Evolutionary conservation across 2,113 vertebrate genomes (phyloP).

Genomic region (Seriola dumerili): DNA sequence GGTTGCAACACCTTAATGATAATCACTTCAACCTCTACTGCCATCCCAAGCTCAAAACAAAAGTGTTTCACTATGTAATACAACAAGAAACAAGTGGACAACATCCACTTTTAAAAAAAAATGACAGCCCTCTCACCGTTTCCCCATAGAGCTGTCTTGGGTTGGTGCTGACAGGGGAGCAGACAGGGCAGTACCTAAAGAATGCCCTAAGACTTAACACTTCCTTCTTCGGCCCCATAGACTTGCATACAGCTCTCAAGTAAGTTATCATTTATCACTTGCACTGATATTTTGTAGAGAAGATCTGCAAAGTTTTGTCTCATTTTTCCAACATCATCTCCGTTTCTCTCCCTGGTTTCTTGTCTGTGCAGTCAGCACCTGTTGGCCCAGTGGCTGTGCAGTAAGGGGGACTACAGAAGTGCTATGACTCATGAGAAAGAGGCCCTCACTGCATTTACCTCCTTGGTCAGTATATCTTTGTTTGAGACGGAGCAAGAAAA

Average conservation of each 20-base stretch:
- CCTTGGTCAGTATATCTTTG: conserved; percentile 76
- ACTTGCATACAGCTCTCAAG: conserved; percentile 85
- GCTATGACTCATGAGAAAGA: conserved; percentile 88
- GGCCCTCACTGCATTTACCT: conserved; percentile 83
- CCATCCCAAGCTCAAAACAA: background rate
- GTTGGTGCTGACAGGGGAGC: conserved; percentile 82
- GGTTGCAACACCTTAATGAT: conserved; percentile 38
- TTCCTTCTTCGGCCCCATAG: conserved; percentile 82
- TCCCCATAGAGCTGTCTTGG: conserved; percentile 85
- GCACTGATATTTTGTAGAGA: background rate
- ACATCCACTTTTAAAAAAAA: background rate
- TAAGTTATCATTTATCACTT: conserved; percentile 54
- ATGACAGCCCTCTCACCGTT: background rate
- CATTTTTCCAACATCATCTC: conserved; percentile 1
- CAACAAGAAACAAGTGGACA: background rate
- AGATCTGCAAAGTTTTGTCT: background rate
- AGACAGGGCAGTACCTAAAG: conserved; percentile 79
- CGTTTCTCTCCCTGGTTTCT: background rate
- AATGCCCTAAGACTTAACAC: conserved; percentile 84
- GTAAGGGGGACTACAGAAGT: conserved; percentile 84
- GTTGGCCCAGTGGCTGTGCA: conserved; percentile 85
- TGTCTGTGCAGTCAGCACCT: conserved; percentile 83
- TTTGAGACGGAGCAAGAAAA: background rate
- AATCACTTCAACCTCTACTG: no score
- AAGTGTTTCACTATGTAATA: background rate